Base-by-base conservation (phyloP, 2,113 vertebrate genomes). In the Euleptes europaea region DNA sequence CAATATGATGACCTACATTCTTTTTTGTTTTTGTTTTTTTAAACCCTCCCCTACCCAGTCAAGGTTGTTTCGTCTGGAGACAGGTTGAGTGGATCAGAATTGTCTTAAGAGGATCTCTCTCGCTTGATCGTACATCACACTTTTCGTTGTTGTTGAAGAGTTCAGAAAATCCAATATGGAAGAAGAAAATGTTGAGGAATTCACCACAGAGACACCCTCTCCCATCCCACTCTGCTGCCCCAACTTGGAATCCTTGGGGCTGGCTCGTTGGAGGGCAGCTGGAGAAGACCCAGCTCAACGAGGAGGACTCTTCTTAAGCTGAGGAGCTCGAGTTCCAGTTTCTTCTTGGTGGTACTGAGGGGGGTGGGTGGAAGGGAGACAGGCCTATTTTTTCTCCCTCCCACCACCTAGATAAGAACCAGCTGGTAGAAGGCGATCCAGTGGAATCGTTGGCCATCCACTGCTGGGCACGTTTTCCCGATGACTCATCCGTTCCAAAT, bases 1-100 rank as follows among this genome's bases (percentile, higher is more conserved):
- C 92, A 90, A 35, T 73, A 83, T 85, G 91, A 91, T 38, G 67
- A 93, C 92, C 89, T 86, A 91, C 84, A 81, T 90, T 94, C 90
- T 78, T 90, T 85, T 60, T 38, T 85, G 83, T 77, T 33, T 33
- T n/a, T 31, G 74, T 15, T 44, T 73, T 42, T 54, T 23, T 38
- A 85, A 84, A 49, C 31, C 38, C 49, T 85, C 77, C 84, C 77
- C 57, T 38, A 28, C 85, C 75, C 88, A 89, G 86, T 91, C 57
- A 7, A 76, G 84, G 65, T 60, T 19, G 44, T 80, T 83, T 74
- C 76, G 76, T 83, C 88, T 89, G 88, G 90, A 93, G 91, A 85
- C 0, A 11, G 49, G 40, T 75, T 0, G 1, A 90, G 89, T 83
- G 89, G 70, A 70, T 83, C 57, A 38, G 7, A 51, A 49, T 33